Percentiles rank a stretch among this genome's conserved stretches.
Conservation (phyloP, 2,797 vertebrate species). For the Onychomys arenicola region DNA sequence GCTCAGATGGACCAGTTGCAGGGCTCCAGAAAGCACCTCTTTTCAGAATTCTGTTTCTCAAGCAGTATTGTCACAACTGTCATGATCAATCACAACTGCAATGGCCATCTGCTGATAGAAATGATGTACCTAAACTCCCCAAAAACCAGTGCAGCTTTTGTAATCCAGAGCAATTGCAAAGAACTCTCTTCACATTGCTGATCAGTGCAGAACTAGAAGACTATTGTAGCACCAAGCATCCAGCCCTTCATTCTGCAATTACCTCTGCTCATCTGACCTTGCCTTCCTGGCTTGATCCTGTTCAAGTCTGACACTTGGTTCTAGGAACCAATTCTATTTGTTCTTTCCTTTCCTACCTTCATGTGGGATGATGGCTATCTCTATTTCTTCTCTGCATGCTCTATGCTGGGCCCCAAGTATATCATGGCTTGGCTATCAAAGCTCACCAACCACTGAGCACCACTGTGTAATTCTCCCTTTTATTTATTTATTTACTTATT, state of each 20-base stretch:
- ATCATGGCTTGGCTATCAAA: not conserved
- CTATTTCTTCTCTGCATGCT: not conserved
- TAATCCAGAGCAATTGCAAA: not conserved
- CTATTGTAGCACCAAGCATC: not conserved
- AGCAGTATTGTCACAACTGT: not conserved
- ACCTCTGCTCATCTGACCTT: not conserved
- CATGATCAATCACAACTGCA: not conserved
- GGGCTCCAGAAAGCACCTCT: no score
- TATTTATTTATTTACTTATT: not conserved
- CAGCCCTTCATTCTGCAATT: not conserved
- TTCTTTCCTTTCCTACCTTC: not conserved
- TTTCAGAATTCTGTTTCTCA: not conserved
- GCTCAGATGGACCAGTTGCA: not conserved
- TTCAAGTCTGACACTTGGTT: not conserved
- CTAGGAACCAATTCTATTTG: not conserved
- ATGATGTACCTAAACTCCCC: accelerated
- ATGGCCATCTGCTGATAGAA: not conserved
- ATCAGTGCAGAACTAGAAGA: not conserved
- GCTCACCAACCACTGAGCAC: not conserved
- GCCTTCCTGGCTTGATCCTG: no score
- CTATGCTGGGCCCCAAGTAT: not conserved
- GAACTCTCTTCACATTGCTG: not conserved
- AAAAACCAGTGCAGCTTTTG: not conserved
- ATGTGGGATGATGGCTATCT: not conserved
- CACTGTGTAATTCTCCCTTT: not conserved